Evolutionary conservation across 2,888 invertebrate genomes (phyloP).

Genomic region (Eupithecia abbreviata): DNA sequence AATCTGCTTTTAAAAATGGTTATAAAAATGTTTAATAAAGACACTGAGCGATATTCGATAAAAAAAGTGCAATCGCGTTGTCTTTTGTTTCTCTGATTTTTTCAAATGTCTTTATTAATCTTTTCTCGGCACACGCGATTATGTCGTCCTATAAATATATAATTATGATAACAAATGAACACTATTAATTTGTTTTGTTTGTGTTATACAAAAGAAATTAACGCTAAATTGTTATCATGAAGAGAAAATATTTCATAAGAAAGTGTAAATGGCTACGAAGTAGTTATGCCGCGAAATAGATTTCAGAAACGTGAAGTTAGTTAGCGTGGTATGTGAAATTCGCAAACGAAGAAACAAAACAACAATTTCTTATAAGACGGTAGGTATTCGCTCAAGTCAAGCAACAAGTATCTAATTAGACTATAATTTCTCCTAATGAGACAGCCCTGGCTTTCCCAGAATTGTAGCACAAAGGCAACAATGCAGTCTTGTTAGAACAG

Average conservation of each 20-base stretch:
- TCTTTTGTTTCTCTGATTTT: too few relatives aligned
- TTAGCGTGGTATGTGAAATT: not conserved
- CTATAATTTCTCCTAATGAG: conserved; percentile 34
- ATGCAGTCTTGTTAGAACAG: conserved; percentile 56
- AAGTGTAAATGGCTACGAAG: not conserved
- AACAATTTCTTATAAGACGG: not conserved
- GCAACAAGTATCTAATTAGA: conserved; percentile 27
- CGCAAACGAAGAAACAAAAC: conserved; percentile 8
- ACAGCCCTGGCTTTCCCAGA: conserved; percentile 54
- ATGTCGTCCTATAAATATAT: too few relatives aligned
- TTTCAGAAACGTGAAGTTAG: conserved; percentile 3
- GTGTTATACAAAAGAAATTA: too few relatives aligned
- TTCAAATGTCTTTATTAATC: too few relatives aligned
- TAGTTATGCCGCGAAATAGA: not conserved
- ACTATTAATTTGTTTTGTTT: too few relatives aligned
- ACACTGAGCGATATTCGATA: too few relatives aligned
- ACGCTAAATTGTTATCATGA: not conserved
- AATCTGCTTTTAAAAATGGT: too few relatives aligned
- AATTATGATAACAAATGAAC: too few relatives aligned
- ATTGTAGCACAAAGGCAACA: conserved; percentile 52
- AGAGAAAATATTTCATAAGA: not conserved
- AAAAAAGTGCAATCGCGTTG: too few relatives aligned
- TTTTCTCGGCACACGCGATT: too few relatives aligned
- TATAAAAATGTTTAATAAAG: too few relatives aligned
- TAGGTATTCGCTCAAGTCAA: conserved; percentile 7